Base-by-base conservation (phyloP, 2,113 vertebrate genomes). In the Phyllopteryx taeniolatus region DNA sequence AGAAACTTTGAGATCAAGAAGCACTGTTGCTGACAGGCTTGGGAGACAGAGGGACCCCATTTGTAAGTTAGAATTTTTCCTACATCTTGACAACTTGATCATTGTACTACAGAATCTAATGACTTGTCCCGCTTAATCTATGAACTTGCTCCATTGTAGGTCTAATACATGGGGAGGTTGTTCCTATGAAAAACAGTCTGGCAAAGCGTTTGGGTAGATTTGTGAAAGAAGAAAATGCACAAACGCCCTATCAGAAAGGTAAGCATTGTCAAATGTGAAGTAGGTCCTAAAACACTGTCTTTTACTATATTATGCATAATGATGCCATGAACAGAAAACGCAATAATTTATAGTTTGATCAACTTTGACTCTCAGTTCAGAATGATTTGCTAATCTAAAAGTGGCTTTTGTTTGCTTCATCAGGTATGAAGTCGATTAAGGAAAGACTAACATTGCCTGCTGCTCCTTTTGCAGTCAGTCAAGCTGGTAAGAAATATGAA, bases 201-300 rank as follows among this genome's bases (percentile, higher is more conserved):
- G 90, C 92, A 3, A 93, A 95, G 46, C 95, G 96, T 78, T 92
- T 98, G 60, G 96, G 96, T 3, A 92, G 87, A 85, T 93, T 93
- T 76, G 67, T 94, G 15, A 91, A 93, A 53, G 90, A 89, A 46
- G 77, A 84, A 0, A 82, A 80, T 0, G 0, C 79, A 13, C 87
- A 90, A 3, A 80, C 74, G 47, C 42, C 83, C 3, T 80, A 90
- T 4, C 91, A 89, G 46, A 95, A 90, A 93, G 91, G 95, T 96
- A 79, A 78, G 67, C 8, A 17, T 44, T 6, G 5, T n/a, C 17
- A 46, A 56, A 64, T 3, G 15, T 15, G 22, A 53, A 53, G 49
- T 15, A 53, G 15, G 49, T 49, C 15, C 22, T 22, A 31, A 43
- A 17, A 2, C 11, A 59, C n/a, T 27, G 9, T 19, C 12, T 53